These are phyloP conservation scores for Drosophila navojoa DNA, from an alignment of 1,140 invertebrate species.

Conservation along the genomic window DNA sequence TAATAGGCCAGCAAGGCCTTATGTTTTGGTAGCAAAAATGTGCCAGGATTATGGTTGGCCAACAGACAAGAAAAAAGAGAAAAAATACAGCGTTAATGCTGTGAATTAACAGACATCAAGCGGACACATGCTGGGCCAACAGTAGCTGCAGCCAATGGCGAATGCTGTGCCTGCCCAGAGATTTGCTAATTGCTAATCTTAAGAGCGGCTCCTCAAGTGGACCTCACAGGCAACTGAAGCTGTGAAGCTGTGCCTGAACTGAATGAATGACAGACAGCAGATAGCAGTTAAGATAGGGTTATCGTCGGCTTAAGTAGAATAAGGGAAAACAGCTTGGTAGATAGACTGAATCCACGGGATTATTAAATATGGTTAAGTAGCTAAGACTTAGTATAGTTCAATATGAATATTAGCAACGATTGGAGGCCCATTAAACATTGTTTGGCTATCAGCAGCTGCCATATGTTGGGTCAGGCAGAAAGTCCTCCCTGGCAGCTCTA, in stretches of 20 bases:
- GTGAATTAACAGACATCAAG: conserved; percentile 47
- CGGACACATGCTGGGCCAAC: conserved; percentile 60
- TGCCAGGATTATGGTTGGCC: conserved; percentile 56
- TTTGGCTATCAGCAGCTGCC: too few species aligned
- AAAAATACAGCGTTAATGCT: conserved; percentile 43
- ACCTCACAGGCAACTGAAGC: conserved; percentile 1
- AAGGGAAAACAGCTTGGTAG: too few species aligned
- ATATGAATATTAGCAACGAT: too few species aligned
- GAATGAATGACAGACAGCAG: not conserved
- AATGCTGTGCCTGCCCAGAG: conserved; percentile 18
- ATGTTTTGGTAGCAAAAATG: conserved; percentile 73
- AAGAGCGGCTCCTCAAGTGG: not conserved
- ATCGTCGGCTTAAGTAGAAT: too few species aligned
- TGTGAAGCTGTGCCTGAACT: not conserved
- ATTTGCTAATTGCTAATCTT: conserved; percentile 62
- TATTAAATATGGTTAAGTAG: too few species aligned
- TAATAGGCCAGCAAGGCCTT: conserved; percentile 18
- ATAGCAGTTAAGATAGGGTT: too few species aligned
- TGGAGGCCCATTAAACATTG: too few species aligned
- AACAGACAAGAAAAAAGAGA: conserved; percentile 30
- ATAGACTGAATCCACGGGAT: too few species aligned
- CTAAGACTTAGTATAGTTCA: too few species aligned
- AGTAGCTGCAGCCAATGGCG: conserved; percentile 16
- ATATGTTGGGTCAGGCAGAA: not conserved
- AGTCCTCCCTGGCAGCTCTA: not conserved